Evolutionary conservation across 1,140 invertebrate genomes (phyloP).

Genomic region (Drosophila busckii): DNA sequence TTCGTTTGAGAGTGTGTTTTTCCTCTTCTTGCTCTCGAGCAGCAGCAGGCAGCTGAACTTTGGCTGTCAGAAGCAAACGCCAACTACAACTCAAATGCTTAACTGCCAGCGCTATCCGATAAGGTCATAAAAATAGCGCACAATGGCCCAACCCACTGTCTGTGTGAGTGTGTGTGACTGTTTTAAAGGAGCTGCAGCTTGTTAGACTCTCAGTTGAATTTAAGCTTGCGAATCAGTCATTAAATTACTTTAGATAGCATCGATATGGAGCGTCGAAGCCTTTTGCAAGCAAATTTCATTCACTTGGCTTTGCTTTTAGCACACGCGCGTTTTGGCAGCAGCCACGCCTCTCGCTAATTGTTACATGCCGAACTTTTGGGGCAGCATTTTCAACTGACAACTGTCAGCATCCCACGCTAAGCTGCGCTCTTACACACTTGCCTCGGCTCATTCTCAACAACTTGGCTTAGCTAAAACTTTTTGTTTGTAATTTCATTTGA

Average conservation of each 20-base stretch:
- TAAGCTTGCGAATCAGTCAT: too few relatives aligned
- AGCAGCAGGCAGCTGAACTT: conserved; percentile 30
- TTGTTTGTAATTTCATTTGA: conserved; percentile 49
- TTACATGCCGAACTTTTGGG: conserved; percentile 49
- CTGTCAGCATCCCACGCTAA: background rate
- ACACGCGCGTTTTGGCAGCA: too few relatives aligned
- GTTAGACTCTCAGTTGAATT: too few relatives aligned
- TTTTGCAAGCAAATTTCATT: too few relatives aligned
- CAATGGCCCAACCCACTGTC: conserved; percentile 15
- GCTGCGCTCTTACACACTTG: conserved; percentile 21
- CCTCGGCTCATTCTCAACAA: background rate
- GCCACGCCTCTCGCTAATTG: conserved; percentile 43
- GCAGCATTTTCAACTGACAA: background rate
- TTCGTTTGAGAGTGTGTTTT: background rate
- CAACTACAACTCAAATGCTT: conserved; percentile 25
- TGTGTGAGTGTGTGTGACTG: conserved; percentile 1
- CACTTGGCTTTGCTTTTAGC: too few relatives aligned
- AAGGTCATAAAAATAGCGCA: conserved; percentile 24
- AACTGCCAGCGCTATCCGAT: conserved; percentile 26
- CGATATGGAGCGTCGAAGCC: too few relatives aligned
- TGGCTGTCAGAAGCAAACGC: conserved; percentile 9
- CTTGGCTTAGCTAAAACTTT: conserved; percentile 39
- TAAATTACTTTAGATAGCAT: too few relatives aligned
- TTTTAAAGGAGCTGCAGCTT: conserved; percentile 1
- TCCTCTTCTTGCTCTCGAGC: conserved; percentile 1